Base-by-base conservation (phyloP, 2,797 vertebrate genomes). In the Eupleurogrammus muticus region DNA sequence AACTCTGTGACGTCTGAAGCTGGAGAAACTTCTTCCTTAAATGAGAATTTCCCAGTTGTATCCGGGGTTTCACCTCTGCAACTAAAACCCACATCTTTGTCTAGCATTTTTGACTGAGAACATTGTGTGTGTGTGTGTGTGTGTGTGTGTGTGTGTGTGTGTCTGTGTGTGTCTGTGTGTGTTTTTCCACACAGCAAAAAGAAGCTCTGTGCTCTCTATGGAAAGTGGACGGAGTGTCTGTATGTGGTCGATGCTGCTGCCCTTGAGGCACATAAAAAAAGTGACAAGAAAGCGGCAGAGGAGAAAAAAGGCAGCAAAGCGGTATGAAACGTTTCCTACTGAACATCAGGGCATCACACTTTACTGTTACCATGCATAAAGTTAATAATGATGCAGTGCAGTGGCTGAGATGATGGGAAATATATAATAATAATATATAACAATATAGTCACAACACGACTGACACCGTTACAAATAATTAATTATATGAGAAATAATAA, bases 211-310 rank as follows among this genome's bases (percentile, higher is more conserved):
- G 95, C 96, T 0, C 93, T 99, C 14, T 99, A 99, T 16, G 98
- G 98, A 62, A 99, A 98, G 84, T 99, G 98, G 98, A 99, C 97
- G 0, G 98, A 99, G 73, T 97, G 97, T 70, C 87, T 99, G 61
- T 97, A 97, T 71, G 95, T 94, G 0, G 89, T 97, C 4, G 96
- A 98, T 80, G 85, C 94, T 0, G 92, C 94, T 20, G 89, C 92
- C 0, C 97, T 97, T 0, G 97, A 99, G 2, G 90, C 95, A n/a
- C 94, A 96, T 88, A 97, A 96, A 90, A 99, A 97, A 84, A 95
- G 90, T 1, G 96, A 97, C 85, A 96, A 95, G 90, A 98, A 96
- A 73, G 95, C 78, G 6, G 50, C 94, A 0, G 97, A 96, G 17
- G 97, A 97, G 74, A 99, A 95, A 92, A 97, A 95, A 87, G 92